Conservation (phyloP, 1,140 invertebrate genomes). For the Notospermus geniculatus region DNA sequence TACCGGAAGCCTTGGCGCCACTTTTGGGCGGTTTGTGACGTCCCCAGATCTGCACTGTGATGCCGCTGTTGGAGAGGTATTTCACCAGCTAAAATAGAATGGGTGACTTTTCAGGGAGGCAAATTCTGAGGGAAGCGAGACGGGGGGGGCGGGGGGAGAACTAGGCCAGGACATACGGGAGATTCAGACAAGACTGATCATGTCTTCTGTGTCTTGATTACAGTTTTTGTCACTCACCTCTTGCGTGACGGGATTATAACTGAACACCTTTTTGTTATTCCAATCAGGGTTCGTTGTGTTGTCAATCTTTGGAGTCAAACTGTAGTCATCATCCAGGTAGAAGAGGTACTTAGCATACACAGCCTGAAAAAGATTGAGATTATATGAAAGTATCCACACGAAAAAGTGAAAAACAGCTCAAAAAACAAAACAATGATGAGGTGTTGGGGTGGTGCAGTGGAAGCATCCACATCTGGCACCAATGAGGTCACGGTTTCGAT, state of each 20-base stretch:
- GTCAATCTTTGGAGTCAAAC: slow-evolving; percentile 53
- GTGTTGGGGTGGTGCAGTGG: too few species aligned
- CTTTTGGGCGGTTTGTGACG: slow-evolving; percentile 53
- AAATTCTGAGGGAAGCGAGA: too few species aligned
- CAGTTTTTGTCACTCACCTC: slow-evolving; percentile 55
- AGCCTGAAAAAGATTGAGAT: slow-evolving; percentile 36
- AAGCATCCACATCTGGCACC: too few species aligned
- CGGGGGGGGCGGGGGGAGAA: too few species aligned
- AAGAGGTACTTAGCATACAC: slow-evolving; percentile 44
- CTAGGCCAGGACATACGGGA: too few species aligned
- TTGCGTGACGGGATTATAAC: slow-evolving; percentile 54
- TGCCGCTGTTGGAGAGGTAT: slow-evolving; percentile 57
- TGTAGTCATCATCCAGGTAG: slow-evolving; percentile 57
- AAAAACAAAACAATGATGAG: slow-evolving; percentile 5
- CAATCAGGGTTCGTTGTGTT: slow-evolving; percentile 62
- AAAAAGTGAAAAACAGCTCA: too few species aligned
- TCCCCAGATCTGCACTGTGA: slow-evolving; percentile 61
- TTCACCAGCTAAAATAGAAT: slow-evolving; percentile 53
- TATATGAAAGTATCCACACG: too few species aligned
- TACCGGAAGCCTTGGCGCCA: slow-evolving; percentile 30
- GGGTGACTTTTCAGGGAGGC: too few species aligned
- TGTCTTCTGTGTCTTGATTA: too few species aligned
- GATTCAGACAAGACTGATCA: too few species aligned
- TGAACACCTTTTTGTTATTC: slow-evolving; percentile 58
- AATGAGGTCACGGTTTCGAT: too few species aligned